phyloP scores from a whole-genome alignment of 2,888 invertebrate genomes.

The Yponomeuta malinellus region DNA sequence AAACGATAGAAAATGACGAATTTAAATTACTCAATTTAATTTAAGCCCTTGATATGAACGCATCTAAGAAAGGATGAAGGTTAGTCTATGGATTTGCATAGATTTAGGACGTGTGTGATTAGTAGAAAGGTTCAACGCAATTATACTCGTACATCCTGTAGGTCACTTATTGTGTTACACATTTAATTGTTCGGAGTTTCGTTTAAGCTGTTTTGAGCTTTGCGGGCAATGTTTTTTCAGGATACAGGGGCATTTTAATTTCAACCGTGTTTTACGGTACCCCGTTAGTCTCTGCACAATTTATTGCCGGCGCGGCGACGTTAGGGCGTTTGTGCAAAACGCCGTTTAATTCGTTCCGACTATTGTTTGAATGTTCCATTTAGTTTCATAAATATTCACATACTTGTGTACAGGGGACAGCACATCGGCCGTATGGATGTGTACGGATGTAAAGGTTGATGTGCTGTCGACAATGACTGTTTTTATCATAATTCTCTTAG shows the following conservation, averaged over 20 bases:
- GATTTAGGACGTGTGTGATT: not conserved
- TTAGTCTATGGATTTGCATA: not conserved
- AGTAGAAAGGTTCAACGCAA: not conserved
- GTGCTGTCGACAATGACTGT: no score
- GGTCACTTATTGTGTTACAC: not conserved
- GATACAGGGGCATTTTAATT: conserved; percentile 5
- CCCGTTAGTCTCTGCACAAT: conserved; percentile 3
- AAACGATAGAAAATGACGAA: no score
- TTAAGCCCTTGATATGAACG: no score
- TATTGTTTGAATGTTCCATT: not conserved
- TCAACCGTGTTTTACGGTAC: conserved; percentile 5
- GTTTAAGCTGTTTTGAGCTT: not conserved
- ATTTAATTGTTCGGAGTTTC: not conserved
- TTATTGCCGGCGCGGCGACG: not conserved
- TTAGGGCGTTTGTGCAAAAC: not conserved
- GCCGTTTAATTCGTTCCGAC: not conserved
- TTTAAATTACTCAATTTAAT: no score
- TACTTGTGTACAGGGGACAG: not conserved
- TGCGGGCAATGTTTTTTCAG: conserved; percentile 6
- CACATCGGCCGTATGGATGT: no score
- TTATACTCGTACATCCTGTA: not conserved
- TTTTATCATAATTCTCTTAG: no score
- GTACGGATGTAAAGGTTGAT: no score
- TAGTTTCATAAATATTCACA: not conserved
- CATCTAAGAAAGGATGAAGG: no score